Conservation (phyloP, 2,113 vertebrate genomes). For the Pteronura brasiliensis region DNA sequence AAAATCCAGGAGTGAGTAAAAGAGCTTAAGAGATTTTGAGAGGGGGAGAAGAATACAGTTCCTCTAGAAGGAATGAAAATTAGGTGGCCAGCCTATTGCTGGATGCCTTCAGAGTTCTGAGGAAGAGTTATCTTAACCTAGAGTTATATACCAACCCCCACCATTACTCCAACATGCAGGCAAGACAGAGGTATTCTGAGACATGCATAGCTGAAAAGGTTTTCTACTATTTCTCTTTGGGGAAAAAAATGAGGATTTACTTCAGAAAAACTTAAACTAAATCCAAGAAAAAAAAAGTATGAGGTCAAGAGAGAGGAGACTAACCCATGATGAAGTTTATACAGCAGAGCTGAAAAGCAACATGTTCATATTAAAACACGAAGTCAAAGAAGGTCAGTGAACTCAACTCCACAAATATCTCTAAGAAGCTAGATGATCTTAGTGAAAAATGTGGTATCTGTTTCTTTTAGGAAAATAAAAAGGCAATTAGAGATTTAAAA, state of each 20-base stretch:
- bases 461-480: slow-evolving; percentile 1
- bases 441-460: not conserved
- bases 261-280: not conserved
- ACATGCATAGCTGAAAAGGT: not conserved
- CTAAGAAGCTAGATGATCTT: not conserved
- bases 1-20: not conserved
- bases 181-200: not conserved
- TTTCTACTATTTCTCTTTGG: not conserved
- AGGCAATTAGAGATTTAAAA: not conserved
- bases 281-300: not conserved
- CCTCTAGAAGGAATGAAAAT: not conserved
- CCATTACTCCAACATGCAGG: not conserved
- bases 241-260: not conserved
- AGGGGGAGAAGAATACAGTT: not conserved
- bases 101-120: not conserved
- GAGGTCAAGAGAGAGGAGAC: not conserved
- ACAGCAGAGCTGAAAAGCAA: not conserved
- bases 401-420: not conserved
- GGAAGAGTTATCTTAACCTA: not conserved
- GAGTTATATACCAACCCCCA: not conserved
- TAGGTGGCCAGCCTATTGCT: not conserved
- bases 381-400: not conserved
- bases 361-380: not conserved
- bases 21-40: not conserved
- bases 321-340: not conserved